Evolutionary conservation across 2,797 vertebrate species (phyloP).

Genomic region (Tarsius wallacei): DNA sequence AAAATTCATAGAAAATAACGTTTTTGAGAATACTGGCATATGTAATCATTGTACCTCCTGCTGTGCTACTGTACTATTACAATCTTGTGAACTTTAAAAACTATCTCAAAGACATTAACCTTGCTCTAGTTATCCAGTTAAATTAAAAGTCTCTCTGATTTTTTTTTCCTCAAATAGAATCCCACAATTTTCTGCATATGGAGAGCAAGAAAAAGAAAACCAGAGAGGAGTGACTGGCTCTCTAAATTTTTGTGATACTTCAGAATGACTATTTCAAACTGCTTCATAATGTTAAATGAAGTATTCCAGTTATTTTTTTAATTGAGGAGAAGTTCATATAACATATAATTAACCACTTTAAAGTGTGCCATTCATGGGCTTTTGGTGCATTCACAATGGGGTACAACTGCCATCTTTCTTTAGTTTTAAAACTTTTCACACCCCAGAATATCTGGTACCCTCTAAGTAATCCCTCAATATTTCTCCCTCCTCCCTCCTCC

Average conservation of each 20-base stretch:
- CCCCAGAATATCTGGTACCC: not conserved
- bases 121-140: conserved; percentile 38
- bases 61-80: conserved; percentile 87
- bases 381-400: not conserved
- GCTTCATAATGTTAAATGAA: not conserved
- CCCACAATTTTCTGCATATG: conserved; percentile 1
- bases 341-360: not conserved
- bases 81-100: conserved; percentile 88
- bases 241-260: conserved; percentile 6
- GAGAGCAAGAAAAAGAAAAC: not conserved
- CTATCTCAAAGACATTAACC: conserved; percentile 82
- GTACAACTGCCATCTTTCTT: not conserved
- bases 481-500: not conserved
- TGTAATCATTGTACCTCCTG: conserved; percentile 90
- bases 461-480: not conserved
- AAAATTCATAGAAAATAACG: conserved; percentile 92
- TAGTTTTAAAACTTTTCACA: not conserved
- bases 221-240: not conserved
- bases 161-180: conserved; percentile 13
- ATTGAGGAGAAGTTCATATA: not conserved
- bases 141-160: conserved; percentile 18
- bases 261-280: conserved; percentile 45
- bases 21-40: conserved; percentile 90
- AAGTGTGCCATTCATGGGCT: fast-evolving
- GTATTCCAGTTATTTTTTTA: not conserved